These are phyloP conservation scores for Melinopterus prodromus DNA, from an alignment of 2,888 invertebrate genomes.

Conservation along the genomic window DNA sequence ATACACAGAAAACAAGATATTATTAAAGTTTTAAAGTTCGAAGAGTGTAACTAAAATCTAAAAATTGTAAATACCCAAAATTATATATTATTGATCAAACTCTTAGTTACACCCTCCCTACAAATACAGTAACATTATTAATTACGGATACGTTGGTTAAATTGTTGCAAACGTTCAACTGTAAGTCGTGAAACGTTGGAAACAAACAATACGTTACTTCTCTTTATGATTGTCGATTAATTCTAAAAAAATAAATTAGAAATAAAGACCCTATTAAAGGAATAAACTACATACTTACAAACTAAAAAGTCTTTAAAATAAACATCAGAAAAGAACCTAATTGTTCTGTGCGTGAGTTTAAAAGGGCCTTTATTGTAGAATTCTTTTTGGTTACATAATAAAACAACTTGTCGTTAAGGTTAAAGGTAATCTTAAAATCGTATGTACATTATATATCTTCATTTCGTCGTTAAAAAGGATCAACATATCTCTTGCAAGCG, in stretches of 20 bases:
- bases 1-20: constrained; percentile 12
- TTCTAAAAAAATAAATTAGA: constrained; percentile 36
- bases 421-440: constrained; percentile 41
- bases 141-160: background rate
- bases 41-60: constrained; percentile 6
- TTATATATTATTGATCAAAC: background rate
- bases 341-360: constrained; percentile 23
- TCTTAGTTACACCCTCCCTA: background rate
- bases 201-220: constrained; percentile 12
- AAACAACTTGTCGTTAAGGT: constrained; percentile 23
- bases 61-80: constrained; percentile 4
- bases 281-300: constrained; percentile 12
- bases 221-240: constrained; percentile 36
- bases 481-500: constrained; percentile 57
- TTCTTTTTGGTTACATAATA: constrained; percentile 5
- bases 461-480: constrained; percentile 54
- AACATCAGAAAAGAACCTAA: constrained; percentile 19
- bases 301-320: constrained; percentile 17
- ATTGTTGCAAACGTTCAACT: background rate
- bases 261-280: constrained; percentile 34
- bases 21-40: background rate
- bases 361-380: constrained; percentile 33
- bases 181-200: background rate
- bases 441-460: constrained; percentile 39
- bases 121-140: background rate